Evolutionary conservation across 1,140 invertebrate genomes (phyloP).

Genomic region (Sycophila sp.): DNA sequence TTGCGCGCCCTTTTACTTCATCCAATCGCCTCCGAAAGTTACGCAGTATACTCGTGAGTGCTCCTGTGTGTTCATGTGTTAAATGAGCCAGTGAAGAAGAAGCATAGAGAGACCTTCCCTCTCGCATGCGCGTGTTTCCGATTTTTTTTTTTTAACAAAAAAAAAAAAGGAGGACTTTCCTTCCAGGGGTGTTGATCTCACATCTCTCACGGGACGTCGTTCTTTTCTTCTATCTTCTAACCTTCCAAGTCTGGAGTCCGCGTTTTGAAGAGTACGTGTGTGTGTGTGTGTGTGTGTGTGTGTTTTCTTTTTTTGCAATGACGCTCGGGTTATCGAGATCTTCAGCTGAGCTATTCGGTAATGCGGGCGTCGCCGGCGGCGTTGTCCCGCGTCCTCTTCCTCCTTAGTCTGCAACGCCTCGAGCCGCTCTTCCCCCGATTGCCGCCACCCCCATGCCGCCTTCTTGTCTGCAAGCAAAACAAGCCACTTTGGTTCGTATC

Average conservation of each 20-base stretch:
- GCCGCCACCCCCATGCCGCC: constrained; percentile 45
- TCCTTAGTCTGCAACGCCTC: constrained; percentile 38
- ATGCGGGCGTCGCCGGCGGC: not conserved
- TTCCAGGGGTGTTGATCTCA: too few species aligned
- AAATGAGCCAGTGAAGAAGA: constrained; percentile 17
- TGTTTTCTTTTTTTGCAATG: not conserved
- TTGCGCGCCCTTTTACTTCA: not conserved
- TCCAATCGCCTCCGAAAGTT: not conserved
- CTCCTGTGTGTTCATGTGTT: not conserved
- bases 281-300: not conserved
- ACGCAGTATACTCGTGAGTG: too few species aligned
- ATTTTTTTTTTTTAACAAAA: not conserved
- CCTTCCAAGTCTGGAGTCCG: too few species aligned
- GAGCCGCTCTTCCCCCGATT: constrained; percentile 43
- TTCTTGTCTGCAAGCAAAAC: constrained; percentile 52
- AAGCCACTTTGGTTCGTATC: too few species aligned
- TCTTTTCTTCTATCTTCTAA: not conserved
- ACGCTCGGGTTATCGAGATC: not conserved
- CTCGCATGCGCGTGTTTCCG: not conserved
- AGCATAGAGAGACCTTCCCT: constrained; percentile 36
- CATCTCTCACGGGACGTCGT: not conserved
- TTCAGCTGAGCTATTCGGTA: constrained; percentile 2
- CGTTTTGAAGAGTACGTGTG: not conserved
- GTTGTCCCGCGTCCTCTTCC: constrained; percentile 13
- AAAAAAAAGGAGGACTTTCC: constrained; percentile 22